Percentiles rank a stretch among this genome's conserved stretches.
Conservation (phyloP, 2,797 vertebrate genomes). For the Eurystomus glaucurus region DNA sequence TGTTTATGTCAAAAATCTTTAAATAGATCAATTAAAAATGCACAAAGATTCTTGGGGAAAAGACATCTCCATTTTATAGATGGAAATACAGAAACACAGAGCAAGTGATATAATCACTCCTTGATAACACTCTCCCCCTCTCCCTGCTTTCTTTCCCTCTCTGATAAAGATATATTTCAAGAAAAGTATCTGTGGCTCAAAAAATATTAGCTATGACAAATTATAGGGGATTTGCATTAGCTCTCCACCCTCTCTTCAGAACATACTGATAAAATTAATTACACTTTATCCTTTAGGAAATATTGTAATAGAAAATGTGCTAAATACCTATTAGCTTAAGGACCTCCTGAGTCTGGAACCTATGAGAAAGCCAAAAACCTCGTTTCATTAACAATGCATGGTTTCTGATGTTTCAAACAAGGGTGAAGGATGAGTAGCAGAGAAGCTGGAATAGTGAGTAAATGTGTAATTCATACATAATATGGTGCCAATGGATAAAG, state of each 20-base stretch:
- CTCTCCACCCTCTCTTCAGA: neutral
- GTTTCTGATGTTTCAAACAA: neutral
- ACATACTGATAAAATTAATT: neutral
- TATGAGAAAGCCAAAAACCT: neutral
- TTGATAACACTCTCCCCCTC: neutral
- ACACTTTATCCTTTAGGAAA: neutral
- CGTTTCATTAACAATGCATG: neutral
- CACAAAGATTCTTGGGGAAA: neutral
- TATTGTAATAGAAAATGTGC: neutral
- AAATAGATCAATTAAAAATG: constrained; percentile 7
- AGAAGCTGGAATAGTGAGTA: neutral
- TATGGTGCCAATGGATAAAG: neutral
- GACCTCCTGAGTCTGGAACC: neutral
- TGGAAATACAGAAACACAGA: neutral
- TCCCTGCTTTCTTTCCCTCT: neutral
- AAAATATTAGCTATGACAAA: neutral
- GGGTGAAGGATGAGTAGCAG: neutral
- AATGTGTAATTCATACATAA: neutral
- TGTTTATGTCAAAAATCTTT: neutral
- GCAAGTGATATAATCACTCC: neutral
- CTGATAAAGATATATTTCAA: neutral
- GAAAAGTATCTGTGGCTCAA: neutral
- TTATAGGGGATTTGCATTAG: neutral
- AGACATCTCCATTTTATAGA: neutral
- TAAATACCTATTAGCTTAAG: neutral